These are phyloP conservation scores for Bradypodion pumilum DNA, from an alignment of 2,797 vertebrate genomes.

Conservation along the genomic window DNA sequence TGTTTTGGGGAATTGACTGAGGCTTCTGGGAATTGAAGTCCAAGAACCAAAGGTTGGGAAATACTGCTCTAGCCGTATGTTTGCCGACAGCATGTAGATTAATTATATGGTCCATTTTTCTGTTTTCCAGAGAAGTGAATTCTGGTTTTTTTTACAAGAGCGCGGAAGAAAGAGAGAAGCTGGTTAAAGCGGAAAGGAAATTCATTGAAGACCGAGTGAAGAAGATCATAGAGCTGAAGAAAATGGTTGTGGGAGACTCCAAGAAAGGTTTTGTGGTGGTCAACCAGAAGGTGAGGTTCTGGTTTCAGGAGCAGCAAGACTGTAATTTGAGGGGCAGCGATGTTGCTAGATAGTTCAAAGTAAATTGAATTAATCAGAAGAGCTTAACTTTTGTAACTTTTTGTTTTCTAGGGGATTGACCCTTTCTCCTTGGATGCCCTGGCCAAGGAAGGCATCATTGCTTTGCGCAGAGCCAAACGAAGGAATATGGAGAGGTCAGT, in stretches of 20 bases:
- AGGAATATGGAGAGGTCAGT: conserved; percentile 98
- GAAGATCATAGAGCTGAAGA: conserved; percentile 93
- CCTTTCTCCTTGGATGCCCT: conserved; percentile 93
- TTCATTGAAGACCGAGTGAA: conserved; percentile 95
- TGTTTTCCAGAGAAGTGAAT: conserved; percentile 87
- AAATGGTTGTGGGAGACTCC: conserved; percentile 84
- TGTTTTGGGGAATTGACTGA: too few species aligned
- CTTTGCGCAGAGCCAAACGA: conserved; percentile 93
- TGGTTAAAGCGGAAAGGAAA: conserved; percentile 94
- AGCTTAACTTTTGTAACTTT: neutral
- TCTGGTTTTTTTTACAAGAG: conserved; percentile 99
- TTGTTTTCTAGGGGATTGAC: conserved; percentile 87
- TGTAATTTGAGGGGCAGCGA: neutral
- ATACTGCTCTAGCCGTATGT: neutral
- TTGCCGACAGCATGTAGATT: neutral
- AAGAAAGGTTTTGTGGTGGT: conserved; percentile 94
- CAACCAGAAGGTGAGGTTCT: conserved; percentile 93
- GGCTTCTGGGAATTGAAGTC: too few species aligned
- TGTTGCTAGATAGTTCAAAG: neutral
- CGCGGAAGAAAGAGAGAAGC: conserved; percentile 91
- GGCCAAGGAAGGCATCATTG: conserved; percentile 95
- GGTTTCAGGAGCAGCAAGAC: accelerated
- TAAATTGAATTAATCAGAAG: neutral
- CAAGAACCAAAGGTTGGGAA: too few species aligned
- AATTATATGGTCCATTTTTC: neutral